A percentile compares a stretch with the other conserved stretches of the same genome.
phyloP scores from a whole-genome alignment of 1,140 invertebrate genomes.

The Tetragnatha versicolor region DNA sequence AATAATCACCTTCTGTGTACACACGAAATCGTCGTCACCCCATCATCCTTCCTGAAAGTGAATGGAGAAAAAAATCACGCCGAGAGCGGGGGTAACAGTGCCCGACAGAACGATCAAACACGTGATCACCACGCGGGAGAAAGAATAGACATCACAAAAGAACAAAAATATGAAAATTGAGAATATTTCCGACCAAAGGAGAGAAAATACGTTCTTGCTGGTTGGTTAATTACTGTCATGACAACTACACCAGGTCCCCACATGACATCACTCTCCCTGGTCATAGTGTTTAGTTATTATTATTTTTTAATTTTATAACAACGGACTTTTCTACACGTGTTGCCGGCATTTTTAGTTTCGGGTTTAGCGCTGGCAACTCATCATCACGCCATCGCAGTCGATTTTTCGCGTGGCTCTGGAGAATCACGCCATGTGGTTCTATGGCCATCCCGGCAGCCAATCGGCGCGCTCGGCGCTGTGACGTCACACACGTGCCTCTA shows the following conservation, averaged over 20 bases:
- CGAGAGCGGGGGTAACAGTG: not conserved
- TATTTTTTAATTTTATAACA: slow-evolving; percentile 5
- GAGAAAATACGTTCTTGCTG: not conserved
- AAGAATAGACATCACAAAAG: not conserved
- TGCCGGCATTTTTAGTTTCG: not conserved
- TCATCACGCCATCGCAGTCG: slow-evolving; percentile 41
- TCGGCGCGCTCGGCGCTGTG: not conserved
- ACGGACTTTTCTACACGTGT: too few species aligned
- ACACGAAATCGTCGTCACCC: too few species aligned
- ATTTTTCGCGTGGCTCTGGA: slow-evolving; percentile 23
- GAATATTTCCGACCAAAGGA: not conserved
- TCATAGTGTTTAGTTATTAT: not conserved
- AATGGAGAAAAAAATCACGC: not conserved
- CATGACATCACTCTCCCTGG: too few species aligned
- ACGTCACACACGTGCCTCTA: slow-evolving; percentile 9
- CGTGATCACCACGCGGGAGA: not conserved
- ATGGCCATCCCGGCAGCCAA: slow-evolving; percentile 29
- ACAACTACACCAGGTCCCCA: too few species aligned
- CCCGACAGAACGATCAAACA: not conserved
- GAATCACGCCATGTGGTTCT: slow-evolving; percentile 47
- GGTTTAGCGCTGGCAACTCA: not conserved
- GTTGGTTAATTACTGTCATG: too few species aligned
- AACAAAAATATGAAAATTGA: not conserved
- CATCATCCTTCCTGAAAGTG: too few species aligned
- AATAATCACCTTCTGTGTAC: too few species aligned